Conservation (phyloP, 1,140 invertebrate species). For the Dufourea novaeangliae region DNA sequence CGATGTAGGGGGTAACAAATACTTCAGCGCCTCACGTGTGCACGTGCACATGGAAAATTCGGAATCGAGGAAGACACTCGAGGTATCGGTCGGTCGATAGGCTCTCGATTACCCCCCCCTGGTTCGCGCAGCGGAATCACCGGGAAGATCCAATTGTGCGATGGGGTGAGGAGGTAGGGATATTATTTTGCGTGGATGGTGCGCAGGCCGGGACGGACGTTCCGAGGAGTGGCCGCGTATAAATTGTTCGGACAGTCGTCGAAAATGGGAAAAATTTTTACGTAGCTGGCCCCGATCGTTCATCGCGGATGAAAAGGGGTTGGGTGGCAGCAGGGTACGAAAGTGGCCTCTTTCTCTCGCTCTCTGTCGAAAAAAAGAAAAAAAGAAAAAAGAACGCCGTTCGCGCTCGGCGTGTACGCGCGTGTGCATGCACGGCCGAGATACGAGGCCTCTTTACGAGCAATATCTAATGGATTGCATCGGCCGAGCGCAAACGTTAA, state of each 20-base stretch:
- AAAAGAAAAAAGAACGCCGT: constrained; percentile 47
- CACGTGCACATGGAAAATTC: too few species aligned
- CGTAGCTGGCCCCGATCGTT: constrained; percentile 54
- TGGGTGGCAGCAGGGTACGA: constrained; percentile 49
- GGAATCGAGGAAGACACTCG: background rate
- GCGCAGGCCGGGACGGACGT: background rate
- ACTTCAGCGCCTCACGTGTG: too few species aligned
- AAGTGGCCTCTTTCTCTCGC: constrained; percentile 39
- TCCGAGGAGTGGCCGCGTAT: constrained; percentile 28
- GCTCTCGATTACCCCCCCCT: background rate
- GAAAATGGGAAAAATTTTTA: constrained; percentile 58
- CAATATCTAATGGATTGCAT: constrained; percentile 81
- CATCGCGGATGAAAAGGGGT: constrained; percentile 23
- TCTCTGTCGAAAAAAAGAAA: background rate
- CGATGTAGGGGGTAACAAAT: too few species aligned
- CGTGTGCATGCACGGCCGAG: constrained; percentile 35
- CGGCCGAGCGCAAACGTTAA: constrained; percentile 77
- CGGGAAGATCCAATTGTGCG: background rate
- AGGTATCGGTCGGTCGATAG: background rate
- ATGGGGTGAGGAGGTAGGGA: too few species aligned
- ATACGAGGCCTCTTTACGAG: constrained; percentile 32
- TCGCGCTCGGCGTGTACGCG: constrained; percentile 47
- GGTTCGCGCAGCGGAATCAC: background rate
- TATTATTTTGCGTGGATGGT: constrained; percentile 30
- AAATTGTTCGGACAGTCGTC: constrained; percentile 50